Percentiles rank a stretch among this genome's conserved stretches.
Evolutionary conservation across 1,140 invertebrate species (phyloP).

Genomic region (Frieseomelitta varia): DNA sequence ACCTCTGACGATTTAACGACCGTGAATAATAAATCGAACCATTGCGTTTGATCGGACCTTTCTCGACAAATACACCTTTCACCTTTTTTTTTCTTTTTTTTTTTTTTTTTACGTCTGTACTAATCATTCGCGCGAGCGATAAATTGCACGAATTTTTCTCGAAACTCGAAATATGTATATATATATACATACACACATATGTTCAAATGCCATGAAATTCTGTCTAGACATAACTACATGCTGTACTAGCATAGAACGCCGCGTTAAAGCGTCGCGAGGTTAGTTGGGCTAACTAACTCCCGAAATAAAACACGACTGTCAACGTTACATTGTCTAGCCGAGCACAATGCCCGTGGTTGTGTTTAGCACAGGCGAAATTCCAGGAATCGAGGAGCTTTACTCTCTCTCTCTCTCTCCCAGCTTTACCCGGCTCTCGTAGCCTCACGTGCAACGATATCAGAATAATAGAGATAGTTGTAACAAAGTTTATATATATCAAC

Average conservation of each 20-base stretch:
- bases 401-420: neutral
- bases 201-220: neutral
- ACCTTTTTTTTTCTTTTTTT: too few species aligned
- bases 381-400: neutral
- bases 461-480: constrained; percentile 6
- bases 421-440: too few species aligned
- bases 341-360: constrained; percentile 17
- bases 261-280: neutral
- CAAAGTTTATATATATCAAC: neutral
- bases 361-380: neutral
- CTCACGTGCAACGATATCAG: constrained; percentile 14
- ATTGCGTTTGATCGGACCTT: too few species aligned
- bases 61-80: too few species aligned
- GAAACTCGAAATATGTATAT: too few species aligned
- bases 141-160: too few species aligned
- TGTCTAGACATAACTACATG: too few species aligned
- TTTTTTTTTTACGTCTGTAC: too few species aligned
- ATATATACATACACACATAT: too few species aligned
- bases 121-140: too few species aligned
- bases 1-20: neutral
- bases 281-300: constrained; percentile 10
- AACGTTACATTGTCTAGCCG: constrained; percentile 25
- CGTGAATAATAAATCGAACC: too few species aligned
- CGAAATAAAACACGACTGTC: constrained; percentile 20
- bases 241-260: neutral